Conservation (phyloP, 1,140 invertebrate genomes). For the Acyrthosiphon pisum region DNA sequence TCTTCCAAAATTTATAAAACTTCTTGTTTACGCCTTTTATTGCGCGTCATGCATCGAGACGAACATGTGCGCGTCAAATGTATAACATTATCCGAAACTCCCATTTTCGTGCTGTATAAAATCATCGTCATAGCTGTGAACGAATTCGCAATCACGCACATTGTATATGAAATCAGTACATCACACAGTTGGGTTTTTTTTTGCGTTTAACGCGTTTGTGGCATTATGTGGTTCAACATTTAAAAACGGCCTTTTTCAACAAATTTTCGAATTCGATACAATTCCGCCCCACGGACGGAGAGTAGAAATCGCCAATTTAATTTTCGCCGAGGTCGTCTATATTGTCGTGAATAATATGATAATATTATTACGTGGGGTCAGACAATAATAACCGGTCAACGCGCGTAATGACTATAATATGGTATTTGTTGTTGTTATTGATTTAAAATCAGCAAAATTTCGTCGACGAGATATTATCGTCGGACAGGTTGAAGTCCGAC, state of each 20-base stretch:
- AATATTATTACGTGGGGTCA: background rate
- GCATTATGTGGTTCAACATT: too few species aligned
- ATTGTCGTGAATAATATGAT: background rate
- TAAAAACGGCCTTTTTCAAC: too few species aligned
- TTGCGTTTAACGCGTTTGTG: background rate
- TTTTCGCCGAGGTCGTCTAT: background rate
- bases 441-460: background rate
- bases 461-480: background rate
- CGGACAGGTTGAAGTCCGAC: background rate
- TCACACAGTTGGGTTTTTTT: background rate
- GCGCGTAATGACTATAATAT: background rate
- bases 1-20: background rate
- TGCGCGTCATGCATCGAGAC: background rate
- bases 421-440: background rate
- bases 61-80: background rate
- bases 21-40: background rate
- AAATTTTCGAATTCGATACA: too few species aligned
- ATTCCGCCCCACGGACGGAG: background rate
- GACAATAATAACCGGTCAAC: background rate
- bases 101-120: background rate
- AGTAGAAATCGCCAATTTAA: background rate
- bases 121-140: background rate
- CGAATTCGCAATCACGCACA: background rate
- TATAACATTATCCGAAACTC: background rate
- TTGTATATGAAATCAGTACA: too few species aligned